Conservation (phyloP, 2,113 vertebrate species). For the Leucoraja erinaceus region DNA sequence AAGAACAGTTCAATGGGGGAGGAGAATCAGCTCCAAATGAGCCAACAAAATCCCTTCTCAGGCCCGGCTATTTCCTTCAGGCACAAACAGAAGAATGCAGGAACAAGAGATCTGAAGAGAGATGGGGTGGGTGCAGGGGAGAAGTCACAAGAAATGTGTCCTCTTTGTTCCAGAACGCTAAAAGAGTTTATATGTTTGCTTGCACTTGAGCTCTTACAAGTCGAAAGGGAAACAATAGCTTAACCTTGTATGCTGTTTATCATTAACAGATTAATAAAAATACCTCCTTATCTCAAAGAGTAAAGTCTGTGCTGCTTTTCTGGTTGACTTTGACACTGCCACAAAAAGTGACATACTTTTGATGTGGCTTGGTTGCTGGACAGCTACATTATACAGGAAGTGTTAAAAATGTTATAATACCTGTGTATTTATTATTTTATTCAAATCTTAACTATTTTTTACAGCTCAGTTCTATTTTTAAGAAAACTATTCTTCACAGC, state of each 20-base stretch:
- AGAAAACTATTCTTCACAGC: no score
- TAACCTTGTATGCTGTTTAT: neutral
- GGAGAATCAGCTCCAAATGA: no score
- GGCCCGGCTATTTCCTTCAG: no score
- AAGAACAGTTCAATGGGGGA: no score
- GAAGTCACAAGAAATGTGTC: no score
- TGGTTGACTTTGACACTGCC: neutral
- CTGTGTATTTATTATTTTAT: neutral
- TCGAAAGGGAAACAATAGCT: neutral
- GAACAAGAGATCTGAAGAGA: no score
- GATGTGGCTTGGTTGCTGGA: neutral
- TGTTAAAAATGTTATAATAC: neutral
- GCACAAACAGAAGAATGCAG: no score
- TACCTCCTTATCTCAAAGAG: neutral
- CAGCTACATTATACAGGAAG: neutral
- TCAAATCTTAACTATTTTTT: neutral
- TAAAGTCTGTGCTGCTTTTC: neutral
- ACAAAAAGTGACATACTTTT: neutral
- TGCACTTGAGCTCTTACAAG: neutral
- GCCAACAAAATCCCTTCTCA: no score
- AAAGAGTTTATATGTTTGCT: no score
- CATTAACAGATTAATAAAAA: neutral
- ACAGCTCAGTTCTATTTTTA: neutral
- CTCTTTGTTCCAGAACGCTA: no score
- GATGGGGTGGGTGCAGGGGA: no score